Evolutionary conservation across 2,113 vertebrate species (phyloP).

Genomic region (Ameiurus melas): DNA sequence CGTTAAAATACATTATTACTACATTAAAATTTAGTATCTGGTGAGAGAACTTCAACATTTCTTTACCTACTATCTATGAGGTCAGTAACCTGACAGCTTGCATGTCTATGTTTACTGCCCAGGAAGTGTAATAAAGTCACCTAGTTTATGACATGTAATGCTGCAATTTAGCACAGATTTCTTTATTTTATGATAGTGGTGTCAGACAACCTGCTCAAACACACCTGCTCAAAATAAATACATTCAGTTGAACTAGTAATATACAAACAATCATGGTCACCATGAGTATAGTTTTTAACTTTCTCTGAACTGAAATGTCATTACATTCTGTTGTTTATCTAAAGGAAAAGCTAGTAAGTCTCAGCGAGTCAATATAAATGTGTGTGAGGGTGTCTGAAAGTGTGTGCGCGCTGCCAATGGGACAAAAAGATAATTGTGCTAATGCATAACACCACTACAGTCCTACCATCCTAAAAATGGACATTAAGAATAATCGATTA

Average conservation of each 20-base stretch:
- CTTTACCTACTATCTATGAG: background rate
- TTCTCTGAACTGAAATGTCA: background rate
- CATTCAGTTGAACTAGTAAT: background rate
- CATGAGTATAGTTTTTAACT: background rate
- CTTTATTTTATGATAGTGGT: background rate
- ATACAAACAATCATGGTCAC: background rate
- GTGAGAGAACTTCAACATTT: background rate
- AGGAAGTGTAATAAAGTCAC: background rate
- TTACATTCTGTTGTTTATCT: background rate
- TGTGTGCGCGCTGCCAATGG: slow-evolving; percentile 1
- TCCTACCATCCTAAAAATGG: background rate
- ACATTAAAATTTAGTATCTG: background rate
- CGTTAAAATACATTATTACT: too few species aligned
- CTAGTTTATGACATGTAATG: background rate
- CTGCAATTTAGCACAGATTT: slow-evolving; percentile 7
- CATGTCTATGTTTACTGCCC: background rate
- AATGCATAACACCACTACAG: background rate
- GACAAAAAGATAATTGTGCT: background rate
- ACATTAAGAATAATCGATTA: background rate
- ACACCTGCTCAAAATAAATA: slow-evolving; percentile 8
- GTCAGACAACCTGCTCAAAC: background rate
- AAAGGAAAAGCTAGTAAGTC: background rate
- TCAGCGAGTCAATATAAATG: background rate
- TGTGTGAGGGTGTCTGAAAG: slow-evolving; percentile 25
- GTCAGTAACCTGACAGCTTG: background rate